Percentiles rank a stretch among this genome's conserved stretches.
phyloP scores from a whole-genome alignment of 1,140 invertebrate species.

The Stegodyphus dumicola region DNA sequence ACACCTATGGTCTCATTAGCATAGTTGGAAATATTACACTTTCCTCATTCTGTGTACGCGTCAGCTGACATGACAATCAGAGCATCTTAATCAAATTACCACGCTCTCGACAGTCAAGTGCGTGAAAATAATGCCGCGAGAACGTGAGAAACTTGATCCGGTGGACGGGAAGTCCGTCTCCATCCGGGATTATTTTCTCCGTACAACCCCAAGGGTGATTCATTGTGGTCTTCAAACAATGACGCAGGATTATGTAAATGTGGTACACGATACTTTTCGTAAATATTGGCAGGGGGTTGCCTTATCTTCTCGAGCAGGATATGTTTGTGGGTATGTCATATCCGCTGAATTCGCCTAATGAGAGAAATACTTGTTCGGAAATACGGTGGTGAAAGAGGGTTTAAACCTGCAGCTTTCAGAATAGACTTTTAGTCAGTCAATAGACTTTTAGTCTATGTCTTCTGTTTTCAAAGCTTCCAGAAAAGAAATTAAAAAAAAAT shows the following conservation, averaged over 20 bases:
- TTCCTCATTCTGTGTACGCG: not conserved
- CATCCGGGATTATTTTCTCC: not conserved
- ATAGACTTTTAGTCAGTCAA: too few species aligned
- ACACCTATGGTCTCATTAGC: conserved; percentile 17
- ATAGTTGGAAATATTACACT: conserved; percentile 24
- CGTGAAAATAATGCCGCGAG: conserved; percentile 54
- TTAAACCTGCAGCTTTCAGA: too few species aligned
- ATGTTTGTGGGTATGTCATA: not conserved
- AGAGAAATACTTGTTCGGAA: too few species aligned
- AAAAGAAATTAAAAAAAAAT: too few species aligned
- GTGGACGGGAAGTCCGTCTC: not conserved
- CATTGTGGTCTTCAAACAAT: conserved; percentile 54
- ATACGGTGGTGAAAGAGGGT: too few species aligned
- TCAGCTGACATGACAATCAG: conserved; percentile 51
- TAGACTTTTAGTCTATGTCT: too few species aligned
- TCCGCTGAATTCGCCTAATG: too few species aligned
- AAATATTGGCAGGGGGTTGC: conserved; percentile 32
- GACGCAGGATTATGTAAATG: conserved; percentile 53
- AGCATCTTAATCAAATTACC: conserved; percentile 53
- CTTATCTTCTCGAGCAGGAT: conserved; percentile 27
- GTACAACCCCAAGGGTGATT: conserved; percentile 13
- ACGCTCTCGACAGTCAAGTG: conserved; percentile 44
- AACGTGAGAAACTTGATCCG: conserved; percentile 50
- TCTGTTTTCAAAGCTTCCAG: too few species aligned
- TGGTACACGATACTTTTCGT: conserved; percentile 43